Base-by-base conservation (phyloP, 2,797 vertebrate species). In the Hyperoplus immaculatus region DNA sequence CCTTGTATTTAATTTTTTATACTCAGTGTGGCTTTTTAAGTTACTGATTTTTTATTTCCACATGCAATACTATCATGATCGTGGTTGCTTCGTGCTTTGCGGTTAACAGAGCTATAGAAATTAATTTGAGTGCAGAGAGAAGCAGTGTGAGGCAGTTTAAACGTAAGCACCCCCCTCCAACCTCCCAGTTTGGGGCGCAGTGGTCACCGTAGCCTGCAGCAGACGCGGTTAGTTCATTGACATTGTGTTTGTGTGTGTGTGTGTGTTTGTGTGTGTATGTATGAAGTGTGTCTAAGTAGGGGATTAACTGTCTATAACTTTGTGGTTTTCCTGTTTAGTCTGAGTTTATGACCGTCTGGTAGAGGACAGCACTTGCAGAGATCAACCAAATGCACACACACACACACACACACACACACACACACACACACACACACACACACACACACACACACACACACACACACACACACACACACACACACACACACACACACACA, bases 281-380 rank as follows among this genome's bases (percentile, higher is more conserved):
- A 29, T 29, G 29, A 29, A 29, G 55, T 71, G 61, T 67, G 4
- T 72, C 54, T 11, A 76, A 70, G 74, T 29, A 21, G 51, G 42
- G 81, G 78, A 90, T 92, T 92, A 89, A 84, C 75, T 82, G 75
- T 80, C 86, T 89, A 82, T 82, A 86, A 90, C 66, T 79, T 57
- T 69, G 84, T 71, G 84, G 85, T 80, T 90, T 94, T 93, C 89
- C 92, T 93, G 92, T 93, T 94, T 94, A 92, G 93, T 93, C 93
- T 94, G 80, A 84, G 21, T 89, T 87, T 83, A 76, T 87, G 89
- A 89, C 77, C 41, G 88, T 92, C 90, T 94, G 79, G 80, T 68
- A 89, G 69, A 91, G 83, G 80, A 87, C 75, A 83, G 67, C 77
- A 51, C 75, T 87, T 56, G 6, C 60, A 77, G 60, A 77, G 66